Conservation (phyloP, 1,140 invertebrate genomes). For the Dinothrombium tinctorium region DNA sequence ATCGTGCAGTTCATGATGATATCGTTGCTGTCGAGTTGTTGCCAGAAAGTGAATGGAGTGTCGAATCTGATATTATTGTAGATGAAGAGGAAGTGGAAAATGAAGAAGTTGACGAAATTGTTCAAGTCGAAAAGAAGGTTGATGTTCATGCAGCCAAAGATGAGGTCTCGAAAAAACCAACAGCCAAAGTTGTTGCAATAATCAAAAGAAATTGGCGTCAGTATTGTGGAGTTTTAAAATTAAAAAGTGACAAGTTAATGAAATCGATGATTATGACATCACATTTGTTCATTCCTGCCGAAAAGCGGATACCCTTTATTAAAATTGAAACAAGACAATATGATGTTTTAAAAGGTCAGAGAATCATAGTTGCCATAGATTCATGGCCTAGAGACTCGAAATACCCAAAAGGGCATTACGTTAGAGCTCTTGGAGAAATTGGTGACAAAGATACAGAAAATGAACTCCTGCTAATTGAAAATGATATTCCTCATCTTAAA, state of each 20-base stretch:
- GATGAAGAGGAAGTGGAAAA: conserved; percentile 20
- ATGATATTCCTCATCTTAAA: conserved; percentile 81
- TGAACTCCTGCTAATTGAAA: conserved; percentile 73
- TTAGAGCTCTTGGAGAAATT: conserved; percentile 50
- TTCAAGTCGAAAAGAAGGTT: conserved; percentile 8
- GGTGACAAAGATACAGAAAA: conserved; percentile 80
- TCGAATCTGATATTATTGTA: conserved; percentile 42
- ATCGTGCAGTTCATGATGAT: conserved; percentile 89
- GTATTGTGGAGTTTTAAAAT: conserved; percentile 79
- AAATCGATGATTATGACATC: conserved; percentile 17
- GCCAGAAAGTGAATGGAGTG: conserved; percentile 63
- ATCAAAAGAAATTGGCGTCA: conserved; percentile 86
- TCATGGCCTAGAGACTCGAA: conserved; percentile 67
- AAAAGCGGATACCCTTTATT: conserved; percentile 67
- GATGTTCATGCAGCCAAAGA: conserved; percentile 7
- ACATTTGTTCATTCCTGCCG: conserved; percentile 71
- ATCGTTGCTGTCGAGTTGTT: conserved; percentile 74
- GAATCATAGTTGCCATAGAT: conserved; percentile 76
- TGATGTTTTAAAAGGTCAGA: conserved; percentile 46
- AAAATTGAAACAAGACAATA: conserved; percentile 74
- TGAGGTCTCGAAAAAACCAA: conserved; percentile 32
- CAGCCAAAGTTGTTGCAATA: conserved; percentile 75
- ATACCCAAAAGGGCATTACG: conserved; percentile 53
- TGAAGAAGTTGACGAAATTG: conserved; percentile 17
- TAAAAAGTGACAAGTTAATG: conserved; percentile 25